Conservation (phyloP, 2,888 invertebrate genomes). For the Metalampra italica region DNA sequence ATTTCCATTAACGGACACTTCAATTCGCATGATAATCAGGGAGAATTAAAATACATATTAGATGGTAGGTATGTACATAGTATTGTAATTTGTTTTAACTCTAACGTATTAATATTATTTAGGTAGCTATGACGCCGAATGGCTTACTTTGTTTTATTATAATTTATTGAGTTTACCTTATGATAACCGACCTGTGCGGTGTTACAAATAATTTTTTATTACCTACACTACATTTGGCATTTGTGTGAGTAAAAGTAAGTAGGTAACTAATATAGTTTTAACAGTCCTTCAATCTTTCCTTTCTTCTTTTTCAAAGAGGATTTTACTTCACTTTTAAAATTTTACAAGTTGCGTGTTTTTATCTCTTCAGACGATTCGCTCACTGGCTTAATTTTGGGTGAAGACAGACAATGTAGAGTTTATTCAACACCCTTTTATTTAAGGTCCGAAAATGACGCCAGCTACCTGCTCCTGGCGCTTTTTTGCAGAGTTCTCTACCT, state of each 20-base stretch:
- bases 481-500: slow-evolving; percentile 59
- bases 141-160: slow-evolving; percentile 14
- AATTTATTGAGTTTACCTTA: too few relatives aligned
- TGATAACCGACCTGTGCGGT: too few relatives aligned
- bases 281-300: too few relatives aligned
- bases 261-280: too few relatives aligned
- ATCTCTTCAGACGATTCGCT: slow-evolving; percentile 42
- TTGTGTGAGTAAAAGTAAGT: too few relatives aligned
- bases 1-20: slow-evolving; percentile 53
- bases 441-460: slow-evolving; percentile 45
- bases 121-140: too few relatives aligned
- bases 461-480: slow-evolving; percentile 52
- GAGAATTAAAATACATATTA: not conserved
- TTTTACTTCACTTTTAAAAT: too few relatives aligned
- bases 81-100: too few relatives aligned
- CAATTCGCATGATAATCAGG: slow-evolving; percentile 30
- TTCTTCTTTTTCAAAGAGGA: slow-evolving; percentile 30
- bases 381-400: slow-evolving; percentile 24
- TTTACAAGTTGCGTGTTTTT: slow-evolving; percentile 27
- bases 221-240: too few relatives aligned
- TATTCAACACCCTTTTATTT: slow-evolving; percentile 8
- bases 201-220: too few relatives aligned
- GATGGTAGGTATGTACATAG: too few relatives aligned
- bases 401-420: slow-evolving; percentile 33
- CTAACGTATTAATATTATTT: too few relatives aligned